phyloP scores from a whole-genome alignment of 2,888 invertebrate species.

The Pandemis cinnamomeana region DNA sequence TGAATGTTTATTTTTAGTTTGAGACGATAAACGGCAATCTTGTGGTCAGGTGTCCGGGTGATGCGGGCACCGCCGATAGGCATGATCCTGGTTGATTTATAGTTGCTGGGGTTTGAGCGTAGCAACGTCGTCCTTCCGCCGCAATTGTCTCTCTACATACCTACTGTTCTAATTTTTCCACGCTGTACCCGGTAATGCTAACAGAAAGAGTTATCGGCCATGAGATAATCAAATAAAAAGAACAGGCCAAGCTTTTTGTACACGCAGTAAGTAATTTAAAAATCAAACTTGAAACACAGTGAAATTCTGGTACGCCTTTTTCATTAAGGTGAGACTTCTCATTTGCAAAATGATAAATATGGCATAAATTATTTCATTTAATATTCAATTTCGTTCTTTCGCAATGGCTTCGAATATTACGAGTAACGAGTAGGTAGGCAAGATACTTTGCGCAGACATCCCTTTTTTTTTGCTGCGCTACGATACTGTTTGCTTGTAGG shows the following conservation, averaged over 20 bases:
- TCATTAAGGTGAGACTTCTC: conserved; percentile 83
- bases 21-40: background rate
- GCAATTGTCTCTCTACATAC: background rate
- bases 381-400: conserved; percentile 84
- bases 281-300: conserved; percentile 47
- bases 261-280: conserved; percentile 13
- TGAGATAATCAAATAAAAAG: background rate
- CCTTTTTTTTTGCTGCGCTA: conserved; percentile 70
- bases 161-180: background rate
- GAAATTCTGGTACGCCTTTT: conserved; percentile 71
- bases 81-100: conserved; percentile 75
- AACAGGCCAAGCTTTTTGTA: background rate
- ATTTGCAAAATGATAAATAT: conserved; percentile 85
- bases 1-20: conserved; percentile 10
- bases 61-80: conserved; percentile 65
- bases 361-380: conserved; percentile 86
- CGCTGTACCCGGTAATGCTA: background rate
- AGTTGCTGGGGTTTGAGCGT: conserved; percentile 45
- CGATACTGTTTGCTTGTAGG: conserved; percentile 79
- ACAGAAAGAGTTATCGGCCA: background rate
- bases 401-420: conserved; percentile 69
- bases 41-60: conserved; percentile 44
- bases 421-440: conserved; percentile 61
- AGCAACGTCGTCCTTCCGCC: background rate
- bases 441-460: conserved; percentile 76